A percentile compares a stretch with the other conserved stretches of the same genome.
These are phyloP conservation scores for Antheraea yamamai DNA, from an alignment of 2,888 invertebrate species.

Conservation along the genomic window DNA sequence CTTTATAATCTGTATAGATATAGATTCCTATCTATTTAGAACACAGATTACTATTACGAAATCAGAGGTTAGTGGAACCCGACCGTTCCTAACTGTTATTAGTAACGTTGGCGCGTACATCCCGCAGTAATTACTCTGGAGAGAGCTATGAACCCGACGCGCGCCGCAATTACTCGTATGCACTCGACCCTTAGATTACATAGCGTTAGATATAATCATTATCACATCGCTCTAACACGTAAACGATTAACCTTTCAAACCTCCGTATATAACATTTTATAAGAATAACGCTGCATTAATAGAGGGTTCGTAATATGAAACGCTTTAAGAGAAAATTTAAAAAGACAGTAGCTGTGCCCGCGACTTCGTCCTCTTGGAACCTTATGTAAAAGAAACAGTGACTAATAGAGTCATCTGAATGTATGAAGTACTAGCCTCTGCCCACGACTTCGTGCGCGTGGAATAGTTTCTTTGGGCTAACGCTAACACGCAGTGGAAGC, in stretches of 20 bases:
- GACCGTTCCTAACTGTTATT: background rate
- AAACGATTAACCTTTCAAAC: background rate
- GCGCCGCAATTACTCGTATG: background rate
- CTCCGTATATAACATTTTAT: background rate
- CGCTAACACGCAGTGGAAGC: too few relatives aligned
- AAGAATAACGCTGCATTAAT: background rate
- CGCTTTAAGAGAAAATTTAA: too few relatives aligned
- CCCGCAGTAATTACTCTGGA: background rate
- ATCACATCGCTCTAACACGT: background rate
- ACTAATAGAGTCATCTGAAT: too few relatives aligned
- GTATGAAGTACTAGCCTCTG: too few relatives aligned
- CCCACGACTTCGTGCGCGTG: too few relatives aligned
- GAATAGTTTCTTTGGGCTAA: too few relatives aligned
- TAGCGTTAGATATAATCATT: background rate
- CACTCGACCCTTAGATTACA: background rate
- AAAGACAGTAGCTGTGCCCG: too few relatives aligned
- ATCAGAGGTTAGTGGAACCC: background rate
- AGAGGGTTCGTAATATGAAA: too few relatives aligned
- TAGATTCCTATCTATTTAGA: too few relatives aligned
- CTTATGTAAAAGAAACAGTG: too few relatives aligned
- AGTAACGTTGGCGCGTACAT: background rate
- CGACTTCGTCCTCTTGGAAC: too few relatives aligned
- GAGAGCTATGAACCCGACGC: background rate
- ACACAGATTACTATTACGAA: background rate
- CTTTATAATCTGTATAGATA: too few relatives aligned